Base-by-base conservation (phyloP, 2,113 vertebrate species). In the Tetraodon nigroviridis region DNA sequence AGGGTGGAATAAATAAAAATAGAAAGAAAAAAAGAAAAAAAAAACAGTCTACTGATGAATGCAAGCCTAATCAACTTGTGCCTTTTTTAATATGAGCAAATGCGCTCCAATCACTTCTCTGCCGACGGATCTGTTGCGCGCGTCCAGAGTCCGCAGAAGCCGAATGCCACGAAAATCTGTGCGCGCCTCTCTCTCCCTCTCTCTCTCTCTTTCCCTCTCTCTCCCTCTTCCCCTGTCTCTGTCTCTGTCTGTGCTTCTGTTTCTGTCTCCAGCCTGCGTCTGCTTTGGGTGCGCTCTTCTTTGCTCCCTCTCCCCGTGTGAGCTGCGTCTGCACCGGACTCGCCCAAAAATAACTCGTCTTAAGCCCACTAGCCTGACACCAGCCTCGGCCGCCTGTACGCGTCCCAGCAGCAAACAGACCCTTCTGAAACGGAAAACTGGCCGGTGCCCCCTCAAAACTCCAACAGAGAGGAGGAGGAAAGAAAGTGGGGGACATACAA, bases 321-420 rank as follows among this genome's bases (percentile, higher is more conserved):
- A 77, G 82, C 67, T 47, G 73, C 79, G 72, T 88, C 44, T 76
- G 88, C 91, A 79, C 89, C 88, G 89, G 57, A 83, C 73, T 89
- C 58, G 62, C 79, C 87, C 87, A 73, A 61, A 51, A 89, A 89
- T 79, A 84, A 89, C 90, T 80, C 89, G 75, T 90, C 90, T 89
- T 84, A 67, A 85, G 78, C 84, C 85, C 58, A 67, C 64, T 81
- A 64, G 71, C 69, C 61, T 84, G 82, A 81, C 82, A 64, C 80
- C 81, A 92, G 90, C 89, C 90, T 44, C 73, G n/a, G 44, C 73
- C 54, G 72, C 61, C 44, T n/a, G 58, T 69, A 69, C 69, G 91
- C 90, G 57, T 89, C 86, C 69, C 88, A 87, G 90, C 84, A 88
- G 92, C 17, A 92, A 88, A 92, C 92, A 93, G 94, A 91, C 86